phyloP scores from a whole-genome alignment of 2,113 vertebrate species.

The Cepphus grylle region DNA sequence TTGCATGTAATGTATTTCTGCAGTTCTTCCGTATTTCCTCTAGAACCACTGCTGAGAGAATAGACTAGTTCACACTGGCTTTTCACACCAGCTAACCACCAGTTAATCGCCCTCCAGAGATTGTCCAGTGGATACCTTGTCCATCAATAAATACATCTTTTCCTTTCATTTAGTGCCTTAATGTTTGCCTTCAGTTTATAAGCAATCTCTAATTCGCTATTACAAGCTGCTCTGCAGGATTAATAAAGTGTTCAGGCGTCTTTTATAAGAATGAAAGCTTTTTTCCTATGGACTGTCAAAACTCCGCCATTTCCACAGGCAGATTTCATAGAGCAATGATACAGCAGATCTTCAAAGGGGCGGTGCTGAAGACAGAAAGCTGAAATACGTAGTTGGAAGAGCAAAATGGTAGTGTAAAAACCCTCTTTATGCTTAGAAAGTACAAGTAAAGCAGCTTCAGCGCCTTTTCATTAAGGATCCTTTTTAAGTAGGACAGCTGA shows the following conservation, averaged over 20 bases:
- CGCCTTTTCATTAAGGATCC: background rate
- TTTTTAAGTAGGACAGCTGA: background rate
- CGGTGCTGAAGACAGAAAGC: background rate
- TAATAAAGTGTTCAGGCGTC: background rate
- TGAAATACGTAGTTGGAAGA: background rate
- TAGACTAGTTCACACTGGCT: background rate
- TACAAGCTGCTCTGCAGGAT: background rate
- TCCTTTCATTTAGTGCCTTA: background rate
- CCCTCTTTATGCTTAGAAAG: background rate
- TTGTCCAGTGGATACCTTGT: background rate
- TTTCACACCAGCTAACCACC: background rate
- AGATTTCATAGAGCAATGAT: background rate
- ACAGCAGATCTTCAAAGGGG: background rate
- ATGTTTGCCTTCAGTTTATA: background rate
- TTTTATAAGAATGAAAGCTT: background rate
- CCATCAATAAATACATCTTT: background rate
- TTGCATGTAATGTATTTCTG: background rate
- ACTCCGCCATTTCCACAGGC: background rate
- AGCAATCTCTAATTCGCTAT: background rate
- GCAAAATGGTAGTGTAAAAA: background rate
- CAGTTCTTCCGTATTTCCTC: background rate
- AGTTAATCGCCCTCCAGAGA: background rate
- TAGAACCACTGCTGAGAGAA: background rate
- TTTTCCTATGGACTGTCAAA: background rate
- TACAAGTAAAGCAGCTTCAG: background rate